These are phyloP conservation scores for Crenuchus spilurus DNA, from an alignment of 2,797 vertebrate species.

Conservation along the genomic window DNA sequence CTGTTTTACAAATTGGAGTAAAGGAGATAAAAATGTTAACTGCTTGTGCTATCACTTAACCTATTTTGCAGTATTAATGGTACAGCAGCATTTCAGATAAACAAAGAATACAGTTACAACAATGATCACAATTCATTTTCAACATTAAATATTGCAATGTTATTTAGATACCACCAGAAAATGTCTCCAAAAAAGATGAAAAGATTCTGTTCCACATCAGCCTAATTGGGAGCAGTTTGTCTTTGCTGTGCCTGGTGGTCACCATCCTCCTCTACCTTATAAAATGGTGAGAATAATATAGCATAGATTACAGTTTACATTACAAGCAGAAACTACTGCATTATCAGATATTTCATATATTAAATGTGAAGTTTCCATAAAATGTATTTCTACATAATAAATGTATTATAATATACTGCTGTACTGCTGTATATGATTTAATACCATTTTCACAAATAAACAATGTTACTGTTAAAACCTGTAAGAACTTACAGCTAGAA, in stretches of 20 bases:
- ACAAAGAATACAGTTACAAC: not conserved
- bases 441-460: too few species aligned
- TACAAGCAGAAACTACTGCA: too few species aligned
- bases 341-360: too few species aligned
- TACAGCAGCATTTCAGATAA: not conserved
- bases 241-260: constrained; percentile 41
- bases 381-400: too few species aligned
- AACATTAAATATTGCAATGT: not conserved
- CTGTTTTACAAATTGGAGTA: constrained; percentile 14
- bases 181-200: not conserved
- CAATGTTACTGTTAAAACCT: too few species aligned
- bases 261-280: constrained; percentile 28
- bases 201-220: constrained; percentile 30
- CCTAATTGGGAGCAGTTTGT: constrained; percentile 43
- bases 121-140: not conserved
- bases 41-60: constrained; percentile 47
- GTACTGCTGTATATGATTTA: too few species aligned
- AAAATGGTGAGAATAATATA: constrained; percentile 39
- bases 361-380: too few species aligned
- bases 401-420: too few species aligned
- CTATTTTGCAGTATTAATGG: constrained; percentile 45
- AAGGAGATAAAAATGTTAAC: not conserved
- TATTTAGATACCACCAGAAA: constrained; percentile 10
- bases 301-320: too few species aligned
- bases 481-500: too few species aligned